These are phyloP conservation scores for Metaphire vulgaris DNA, from an alignment of 1,140 invertebrate species.

Conservation along the genomic window DNA sequence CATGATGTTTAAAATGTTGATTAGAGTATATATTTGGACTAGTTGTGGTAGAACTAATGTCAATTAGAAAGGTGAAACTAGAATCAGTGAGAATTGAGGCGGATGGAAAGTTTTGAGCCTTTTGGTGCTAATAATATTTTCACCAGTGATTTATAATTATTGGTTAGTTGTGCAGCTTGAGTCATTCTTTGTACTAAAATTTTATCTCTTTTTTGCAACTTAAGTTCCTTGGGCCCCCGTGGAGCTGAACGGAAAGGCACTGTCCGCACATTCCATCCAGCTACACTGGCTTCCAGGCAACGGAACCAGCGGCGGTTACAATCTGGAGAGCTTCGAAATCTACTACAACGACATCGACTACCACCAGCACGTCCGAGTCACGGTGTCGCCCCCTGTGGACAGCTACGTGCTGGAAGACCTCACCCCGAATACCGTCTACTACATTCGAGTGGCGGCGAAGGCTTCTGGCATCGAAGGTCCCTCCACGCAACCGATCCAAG, in stretches of 20 bases:
- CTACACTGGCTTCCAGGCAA: not conserved
- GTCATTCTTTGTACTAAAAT: too few relatives aligned
- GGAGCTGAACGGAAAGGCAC: not conserved
- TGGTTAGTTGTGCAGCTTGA: too few relatives aligned
- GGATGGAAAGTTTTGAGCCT: too few relatives aligned
- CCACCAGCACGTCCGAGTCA: conserved; percentile 59
- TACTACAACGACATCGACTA: conserved; percentile 69
- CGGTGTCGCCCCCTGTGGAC: conserved; percentile 56
- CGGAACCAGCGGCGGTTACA: conserved; percentile 47
- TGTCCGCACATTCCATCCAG: not conserved
- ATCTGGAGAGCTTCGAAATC: conserved; percentile 95
- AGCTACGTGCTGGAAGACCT: conserved; percentile 73
- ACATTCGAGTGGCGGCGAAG: conserved; percentile 87
- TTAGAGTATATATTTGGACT: too few relatives aligned
- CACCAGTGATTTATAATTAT: too few relatives aligned
- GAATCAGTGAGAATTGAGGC: too few relatives aligned
- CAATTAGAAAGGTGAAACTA: too few relatives aligned
- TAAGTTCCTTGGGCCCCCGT: not conserved
- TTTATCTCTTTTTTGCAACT: too few relatives aligned
- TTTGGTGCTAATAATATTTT: too few relatives aligned
- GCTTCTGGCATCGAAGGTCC: conserved; percentile 87
- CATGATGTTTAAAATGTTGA: too few relatives aligned
- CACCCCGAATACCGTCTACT: conserved; percentile 91
- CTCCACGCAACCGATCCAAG: conserved; percentile 83
- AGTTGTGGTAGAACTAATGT: too few relatives aligned